These are phyloP conservation scores for Rhopalosiphum padi DNA, from an alignment of 1,140 invertebrate genomes.

Conservation along the genomic window DNA sequence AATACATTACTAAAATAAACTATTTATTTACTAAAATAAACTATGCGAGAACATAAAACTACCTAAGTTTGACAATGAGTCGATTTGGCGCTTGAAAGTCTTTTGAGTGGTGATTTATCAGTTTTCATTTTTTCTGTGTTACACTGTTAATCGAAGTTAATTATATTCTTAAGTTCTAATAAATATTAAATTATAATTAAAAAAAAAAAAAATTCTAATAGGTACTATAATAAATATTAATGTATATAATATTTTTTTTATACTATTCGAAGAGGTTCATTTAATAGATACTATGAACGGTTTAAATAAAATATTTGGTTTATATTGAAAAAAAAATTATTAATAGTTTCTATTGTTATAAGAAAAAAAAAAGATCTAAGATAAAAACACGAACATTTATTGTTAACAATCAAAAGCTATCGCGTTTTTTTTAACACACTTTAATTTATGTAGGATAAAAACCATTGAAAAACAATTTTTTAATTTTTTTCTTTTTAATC, in stretches of 20 bases:
- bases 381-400: neutral
- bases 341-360: neutral
- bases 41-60: slow-evolving; percentile 45
- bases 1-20: slow-evolving; percentile 39
- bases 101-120: slow-evolving; percentile 30
- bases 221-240: neutral
- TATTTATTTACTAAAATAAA: slow-evolving; percentile 27
- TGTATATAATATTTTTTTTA: neutral
- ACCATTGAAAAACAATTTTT: neutral
- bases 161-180: neutral
- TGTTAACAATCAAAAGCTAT: neutral
- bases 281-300: neutral
- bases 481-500: neutral
- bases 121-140: slow-evolving; percentile 14
- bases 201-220: neutral
- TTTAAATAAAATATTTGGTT: neutral
- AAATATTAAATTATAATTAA: neutral
- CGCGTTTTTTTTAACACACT: neutral
- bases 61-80: slow-evolving; percentile 42
- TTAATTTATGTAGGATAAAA: neutral
- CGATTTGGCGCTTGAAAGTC: slow-evolving; percentile 34
- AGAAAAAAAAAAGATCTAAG: neutral
- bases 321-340: neutral
- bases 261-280: neutral
- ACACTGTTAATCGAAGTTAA: slow-evolving; percentile 3